Percentiles rank a stretch among this genome's conserved stretches.
Evolutionary conservation across 2,797 vertebrate species (phyloP).

Genomic region (Ctenosaura bakeri): DNA sequence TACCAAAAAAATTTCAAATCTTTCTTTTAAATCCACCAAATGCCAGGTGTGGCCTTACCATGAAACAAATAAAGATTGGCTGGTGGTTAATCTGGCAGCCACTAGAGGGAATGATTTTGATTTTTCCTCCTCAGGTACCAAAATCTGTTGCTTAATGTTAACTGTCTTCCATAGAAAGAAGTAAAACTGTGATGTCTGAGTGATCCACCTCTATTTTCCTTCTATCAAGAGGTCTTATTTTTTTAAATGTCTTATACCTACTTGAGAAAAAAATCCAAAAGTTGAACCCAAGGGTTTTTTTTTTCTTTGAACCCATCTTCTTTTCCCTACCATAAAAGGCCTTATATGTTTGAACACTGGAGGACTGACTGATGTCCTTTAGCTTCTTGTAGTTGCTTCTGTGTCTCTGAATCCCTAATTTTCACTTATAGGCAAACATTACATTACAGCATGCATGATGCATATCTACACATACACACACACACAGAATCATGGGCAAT

Average conservation of each 20-base stretch:
- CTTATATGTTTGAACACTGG: neutral
- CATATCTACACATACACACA: neutral
- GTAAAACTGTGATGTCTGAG: neutral
- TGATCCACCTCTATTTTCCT: neutral
- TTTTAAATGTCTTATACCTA: neutral
- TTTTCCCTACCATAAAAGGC: neutral
- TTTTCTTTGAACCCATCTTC: neutral
- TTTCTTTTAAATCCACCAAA: neutral
- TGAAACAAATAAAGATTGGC: neutral
- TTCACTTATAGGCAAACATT: neutral
- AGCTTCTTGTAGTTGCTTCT: neutral
- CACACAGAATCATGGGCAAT: neutral
- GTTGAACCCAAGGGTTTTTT: neutral
- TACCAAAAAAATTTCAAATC: neutral
- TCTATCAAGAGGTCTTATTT: neutral
- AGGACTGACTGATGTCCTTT: neutral
- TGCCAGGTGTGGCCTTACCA: neutral
- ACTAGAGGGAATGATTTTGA: neutral
- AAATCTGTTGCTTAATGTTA: constrained; percentile 1
- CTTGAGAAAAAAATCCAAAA: neutral
- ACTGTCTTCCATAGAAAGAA: neutral
- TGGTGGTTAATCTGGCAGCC: neutral
- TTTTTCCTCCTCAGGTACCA: neutral
- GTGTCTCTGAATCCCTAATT: neutral
- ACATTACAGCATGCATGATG: neutral